Base-by-base conservation (phyloP, 53 echinoderm and acorn worm genomes). In the Arbacia lixula region DNA sequence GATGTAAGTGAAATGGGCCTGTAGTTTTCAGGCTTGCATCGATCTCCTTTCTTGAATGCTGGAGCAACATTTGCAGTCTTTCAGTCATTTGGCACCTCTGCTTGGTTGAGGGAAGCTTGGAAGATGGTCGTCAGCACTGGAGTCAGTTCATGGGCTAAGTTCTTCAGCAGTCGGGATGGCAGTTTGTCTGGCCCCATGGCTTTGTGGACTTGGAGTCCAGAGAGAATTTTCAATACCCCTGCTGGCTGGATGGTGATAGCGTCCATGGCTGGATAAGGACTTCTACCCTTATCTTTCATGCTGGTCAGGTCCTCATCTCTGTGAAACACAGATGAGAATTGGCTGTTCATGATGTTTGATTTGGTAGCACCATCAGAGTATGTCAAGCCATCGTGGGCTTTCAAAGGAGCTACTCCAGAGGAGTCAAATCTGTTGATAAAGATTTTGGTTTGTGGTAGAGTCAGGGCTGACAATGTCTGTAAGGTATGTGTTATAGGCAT, bases 321-420 rank as follows among this genome's bases (percentile, higher is more conserved):
- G 54, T 26, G 61, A 12, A 71, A 84, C 26, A 86, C 65, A 31
- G 87, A 77, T 0, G 65, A 30, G 31, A 86, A 86, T 30, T 86
- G 76, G 0, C 33, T 14, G 31, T 78, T 86, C 2, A 86, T 66
- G 58, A 86, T 86, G 65, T 86, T 61, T 1, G 66, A 19, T 20
- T 86, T 86, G 38, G 56, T 60, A 0, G 22, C 21, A n/a, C 66
- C 51, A 21, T 86, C 79, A 10, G 41, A 40, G 51, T 86, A 76
- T 14, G 69, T 64, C 2, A 80, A 25, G 17, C 80, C 87, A 65
- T 76, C 39, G 17, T 16, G 4, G 0, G 84, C 29, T 41, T 87
- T 87, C 53, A 87, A 40, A 1, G 87, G 35, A 22, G 87, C 35
- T 24, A 87, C 87, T 36, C 80, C 87, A 36, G 87, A 54, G 26